These are phyloP conservation scores for Sympetrum striolatum DNA, from an alignment of 2,888 invertebrate genomes.

Conservation along the genomic window DNA sequence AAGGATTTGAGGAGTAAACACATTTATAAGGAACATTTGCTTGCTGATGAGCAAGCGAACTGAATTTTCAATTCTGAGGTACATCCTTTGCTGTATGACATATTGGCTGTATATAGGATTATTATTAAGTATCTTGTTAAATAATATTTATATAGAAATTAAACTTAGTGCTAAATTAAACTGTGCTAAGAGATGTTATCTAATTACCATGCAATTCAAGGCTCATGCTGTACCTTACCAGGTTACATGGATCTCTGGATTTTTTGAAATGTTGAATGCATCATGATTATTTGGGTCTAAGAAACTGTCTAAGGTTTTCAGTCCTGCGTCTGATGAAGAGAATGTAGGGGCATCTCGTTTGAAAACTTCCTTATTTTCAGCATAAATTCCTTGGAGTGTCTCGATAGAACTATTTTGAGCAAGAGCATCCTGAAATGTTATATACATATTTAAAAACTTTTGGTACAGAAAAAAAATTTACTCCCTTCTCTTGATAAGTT, in stretches of 20 bases:
- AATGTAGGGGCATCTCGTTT: slow-evolving; percentile 70
- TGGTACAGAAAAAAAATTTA: neutral
- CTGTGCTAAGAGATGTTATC: neutral
- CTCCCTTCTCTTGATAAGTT: neutral
- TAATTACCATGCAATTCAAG: neutral
- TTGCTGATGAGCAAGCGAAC: too few relatives aligned
- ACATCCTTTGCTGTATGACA: too few relatives aligned
- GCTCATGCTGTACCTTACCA: slow-evolving; percentile 52
- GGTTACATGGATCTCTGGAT: slow-evolving; percentile 55
- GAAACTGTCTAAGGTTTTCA: neutral
- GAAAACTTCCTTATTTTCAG: slow-evolving; percentile 66
- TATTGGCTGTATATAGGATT: too few relatives aligned
- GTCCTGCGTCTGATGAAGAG: slow-evolving; percentile 55
- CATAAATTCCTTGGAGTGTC: slow-evolving; percentile 66
- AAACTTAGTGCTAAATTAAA: too few relatives aligned
- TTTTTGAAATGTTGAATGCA: slow-evolving; percentile 53
- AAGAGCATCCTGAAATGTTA: slow-evolving; percentile 13
- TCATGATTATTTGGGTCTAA: slow-evolving; percentile 46
- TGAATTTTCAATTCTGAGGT: too few relatives aligned
- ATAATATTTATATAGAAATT: too few relatives aligned
- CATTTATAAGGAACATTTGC: too few relatives aligned
- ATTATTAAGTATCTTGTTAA: too few relatives aligned
- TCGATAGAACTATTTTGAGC: slow-evolving; percentile 62
- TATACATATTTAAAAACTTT: too few relatives aligned
- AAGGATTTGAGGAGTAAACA: too few relatives aligned